Conservation (phyloP, 2,888 invertebrate genomes). For the Acleris laterana region DNA sequence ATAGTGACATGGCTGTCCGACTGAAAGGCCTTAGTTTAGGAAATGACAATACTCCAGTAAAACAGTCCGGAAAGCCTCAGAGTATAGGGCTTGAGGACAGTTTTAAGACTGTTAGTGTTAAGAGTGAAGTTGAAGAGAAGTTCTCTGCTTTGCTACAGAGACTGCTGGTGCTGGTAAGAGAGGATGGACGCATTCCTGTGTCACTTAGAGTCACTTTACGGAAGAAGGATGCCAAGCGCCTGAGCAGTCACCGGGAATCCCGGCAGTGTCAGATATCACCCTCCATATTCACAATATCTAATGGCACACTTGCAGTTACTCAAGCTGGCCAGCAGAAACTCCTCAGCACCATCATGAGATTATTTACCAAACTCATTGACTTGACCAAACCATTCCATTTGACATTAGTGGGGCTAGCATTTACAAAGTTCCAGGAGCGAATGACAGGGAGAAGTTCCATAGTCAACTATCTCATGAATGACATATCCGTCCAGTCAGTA, state of each 20-base stretch:
- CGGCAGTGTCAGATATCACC: conserved; percentile 90
- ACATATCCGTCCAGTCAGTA: conserved; percentile 91
- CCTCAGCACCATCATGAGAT: conserved; percentile 88
- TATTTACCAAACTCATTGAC: conserved; percentile 90
- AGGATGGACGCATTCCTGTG: conserved; percentile 91
- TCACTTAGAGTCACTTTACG: conserved; percentile 90
- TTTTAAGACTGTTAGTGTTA: conserved; percentile 88
- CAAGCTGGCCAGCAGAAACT: conserved; percentile 87
- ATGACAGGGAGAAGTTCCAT: conserved; percentile 89
- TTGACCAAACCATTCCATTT: conserved; percentile 90
- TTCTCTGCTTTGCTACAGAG: conserved; percentile 88
- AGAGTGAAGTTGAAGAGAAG: conserved; percentile 89
- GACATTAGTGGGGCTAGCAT: conserved; percentile 91
- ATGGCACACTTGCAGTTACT: conserved; percentile 77
- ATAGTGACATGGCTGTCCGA: conserved; percentile 87
- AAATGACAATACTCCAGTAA: conserved; percentile 89
- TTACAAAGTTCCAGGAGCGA: conserved; percentile 91
- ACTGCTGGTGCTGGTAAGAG: conserved; percentile 88
- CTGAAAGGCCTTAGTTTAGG: conserved; percentile 89
- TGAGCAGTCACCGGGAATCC: conserved; percentile 89
- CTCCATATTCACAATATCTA: conserved; percentile 83
- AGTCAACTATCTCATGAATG: conserved; percentile 89
- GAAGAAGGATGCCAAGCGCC: conserved; percentile 87
- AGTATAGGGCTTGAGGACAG: conserved; percentile 92
- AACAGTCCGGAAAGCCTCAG: conserved; percentile 90